phyloP scores from a whole-genome alignment of 2,888 invertebrate genomes.

The Brachylomia viminalis region DNA sequence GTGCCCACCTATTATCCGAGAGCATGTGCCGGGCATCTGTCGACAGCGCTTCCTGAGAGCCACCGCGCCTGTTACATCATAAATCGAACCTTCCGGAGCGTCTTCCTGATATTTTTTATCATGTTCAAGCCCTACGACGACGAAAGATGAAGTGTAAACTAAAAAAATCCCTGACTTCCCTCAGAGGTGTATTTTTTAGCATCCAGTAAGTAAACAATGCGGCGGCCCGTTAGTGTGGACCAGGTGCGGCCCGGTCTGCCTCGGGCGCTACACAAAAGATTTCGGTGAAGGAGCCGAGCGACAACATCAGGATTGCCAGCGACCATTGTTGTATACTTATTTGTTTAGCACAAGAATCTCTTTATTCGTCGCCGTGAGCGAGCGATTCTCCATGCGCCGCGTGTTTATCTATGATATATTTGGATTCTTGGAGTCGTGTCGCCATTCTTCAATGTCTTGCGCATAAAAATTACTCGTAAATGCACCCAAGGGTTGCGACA shows the following conservation, averaged over 20 bases:
- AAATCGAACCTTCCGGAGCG: conserved; percentile 88
- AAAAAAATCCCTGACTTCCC: conserved; percentile 82
- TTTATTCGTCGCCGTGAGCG: conserved; percentile 77
- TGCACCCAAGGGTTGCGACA: conserved; percentile 68
- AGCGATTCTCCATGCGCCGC: conserved; percentile 76
- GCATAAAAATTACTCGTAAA: conserved; percentile 68
- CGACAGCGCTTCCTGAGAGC: conserved; percentile 86
- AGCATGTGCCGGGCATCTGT: conserved; percentile 89
- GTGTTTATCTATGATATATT: conserved; percentile 86
- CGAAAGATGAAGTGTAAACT: conserved; percentile 89
- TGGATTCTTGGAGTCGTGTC: conserved; percentile 78
- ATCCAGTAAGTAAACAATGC: conserved; percentile 83
- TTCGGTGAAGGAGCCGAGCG: conserved; percentile 85
- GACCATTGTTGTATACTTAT: conserved; percentile 81
- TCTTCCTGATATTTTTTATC: conserved; percentile 88
- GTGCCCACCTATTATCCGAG: conserved; percentile 82
- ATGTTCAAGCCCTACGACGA: conserved; percentile 83
- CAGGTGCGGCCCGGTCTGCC: conserved; percentile 84
- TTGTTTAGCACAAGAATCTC: conserved; percentile 85
- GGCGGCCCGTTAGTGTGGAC: conserved; percentile 78
- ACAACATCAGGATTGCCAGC: conserved; percentile 80
- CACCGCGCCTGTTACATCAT: conserved; percentile 85
- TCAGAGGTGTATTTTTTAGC: conserved; percentile 84
- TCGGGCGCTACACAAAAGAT: conserved; percentile 87
- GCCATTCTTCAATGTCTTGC: conserved; percentile 74